These are phyloP conservation scores for Stegastes partitus DNA, from an alignment of 2,113 vertebrate species.

Conservation along the genomic window DNA sequence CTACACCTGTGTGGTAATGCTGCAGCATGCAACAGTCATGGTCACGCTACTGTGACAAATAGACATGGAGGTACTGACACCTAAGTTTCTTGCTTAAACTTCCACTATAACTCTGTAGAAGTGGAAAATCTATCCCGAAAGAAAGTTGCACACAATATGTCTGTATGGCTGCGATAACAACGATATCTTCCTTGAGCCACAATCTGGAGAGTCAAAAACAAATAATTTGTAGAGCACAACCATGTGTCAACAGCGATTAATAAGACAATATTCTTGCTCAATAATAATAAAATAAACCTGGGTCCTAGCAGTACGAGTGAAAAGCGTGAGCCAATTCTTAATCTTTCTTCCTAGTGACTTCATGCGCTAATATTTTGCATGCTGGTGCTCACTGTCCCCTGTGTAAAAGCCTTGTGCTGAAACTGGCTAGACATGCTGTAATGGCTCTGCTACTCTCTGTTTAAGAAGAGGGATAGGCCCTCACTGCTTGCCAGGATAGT, in stretches of 20 bases:
- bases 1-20: not conserved
- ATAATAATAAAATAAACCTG: conserved; percentile 4
- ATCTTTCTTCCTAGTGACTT: not conserved
- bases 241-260: conserved; percentile 1
- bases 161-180: not conserved
- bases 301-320: not conserved
- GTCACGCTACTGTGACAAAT: not conserved
- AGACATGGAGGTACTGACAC: not conserved
- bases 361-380: not conserved
- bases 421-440: conserved; percentile 7
- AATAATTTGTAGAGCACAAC: not conserved
- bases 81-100: not conserved
- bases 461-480: conserved; percentile 11
- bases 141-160: not conserved
- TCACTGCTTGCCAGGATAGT: not conserved
- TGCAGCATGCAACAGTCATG: not conserved
- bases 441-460: conserved; percentile 2
- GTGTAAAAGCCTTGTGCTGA: not conserved
- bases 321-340: not conserved
- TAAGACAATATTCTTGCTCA: not conserved
- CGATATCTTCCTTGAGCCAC: not conserved
- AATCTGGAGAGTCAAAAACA: not conserved
- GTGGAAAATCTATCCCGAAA: not conserved
- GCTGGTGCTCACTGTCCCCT: not conserved
- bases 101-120: not conserved